A percentile compares a stretch with the other conserved stretches of the same genome.
Conservation (phyloP, 2,888 invertebrate species). For the Galeopsomyia nigrocyanea region DNA sequence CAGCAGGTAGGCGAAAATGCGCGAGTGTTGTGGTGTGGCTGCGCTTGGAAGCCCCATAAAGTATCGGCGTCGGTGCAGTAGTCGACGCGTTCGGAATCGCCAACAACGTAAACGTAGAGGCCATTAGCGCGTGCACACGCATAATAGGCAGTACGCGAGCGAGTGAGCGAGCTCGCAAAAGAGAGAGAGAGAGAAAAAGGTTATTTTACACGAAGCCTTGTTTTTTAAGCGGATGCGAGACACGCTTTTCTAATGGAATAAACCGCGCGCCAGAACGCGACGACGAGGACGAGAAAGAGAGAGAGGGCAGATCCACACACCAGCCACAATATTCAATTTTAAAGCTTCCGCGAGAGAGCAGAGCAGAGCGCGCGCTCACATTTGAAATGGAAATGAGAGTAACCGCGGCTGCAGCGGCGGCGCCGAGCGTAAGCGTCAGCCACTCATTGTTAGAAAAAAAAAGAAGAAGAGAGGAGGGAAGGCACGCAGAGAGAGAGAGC, state of each 20-base stretch:
- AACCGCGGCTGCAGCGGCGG: slow-evolving; percentile 18
- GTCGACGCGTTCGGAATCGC: neutral
- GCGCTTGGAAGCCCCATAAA: slow-evolving; percentile 39
- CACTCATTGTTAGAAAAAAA: slow-evolving; percentile 13
- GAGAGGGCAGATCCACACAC: slow-evolving; percentile 1
- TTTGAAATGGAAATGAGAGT: slow-evolving; percentile 43
- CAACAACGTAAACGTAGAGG: neutral
- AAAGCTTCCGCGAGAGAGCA: slow-evolving; percentile 20
- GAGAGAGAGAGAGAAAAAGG: slow-evolving; percentile 10
- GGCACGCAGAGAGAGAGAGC: no score
- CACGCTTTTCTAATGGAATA: slow-evolving; percentile 34
- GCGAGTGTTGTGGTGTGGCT: neutral
- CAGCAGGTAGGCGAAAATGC: slow-evolving; percentile 20
- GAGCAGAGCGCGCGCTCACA: slow-evolving; percentile 10
- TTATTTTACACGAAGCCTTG: slow-evolving; percentile 31
- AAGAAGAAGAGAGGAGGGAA: neutral
- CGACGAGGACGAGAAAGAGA: neutral
- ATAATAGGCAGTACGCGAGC: neutral
- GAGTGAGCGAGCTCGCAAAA: neutral
- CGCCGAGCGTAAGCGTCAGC: slow-evolving; percentile 6
- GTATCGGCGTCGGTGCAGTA: slow-evolving; percentile 29
- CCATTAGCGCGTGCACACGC: slow-evolving; percentile 1
- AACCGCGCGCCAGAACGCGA: slow-evolving; percentile 5
- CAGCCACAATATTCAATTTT: slow-evolving; percentile 39
- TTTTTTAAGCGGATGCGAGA: slow-evolving; percentile 30